Percentiles rank a stretch among this genome's conserved stretches.
phyloP scores from a whole-genome alignment of 1,140 invertebrate species.

The Maniola jurtina region DNA sequence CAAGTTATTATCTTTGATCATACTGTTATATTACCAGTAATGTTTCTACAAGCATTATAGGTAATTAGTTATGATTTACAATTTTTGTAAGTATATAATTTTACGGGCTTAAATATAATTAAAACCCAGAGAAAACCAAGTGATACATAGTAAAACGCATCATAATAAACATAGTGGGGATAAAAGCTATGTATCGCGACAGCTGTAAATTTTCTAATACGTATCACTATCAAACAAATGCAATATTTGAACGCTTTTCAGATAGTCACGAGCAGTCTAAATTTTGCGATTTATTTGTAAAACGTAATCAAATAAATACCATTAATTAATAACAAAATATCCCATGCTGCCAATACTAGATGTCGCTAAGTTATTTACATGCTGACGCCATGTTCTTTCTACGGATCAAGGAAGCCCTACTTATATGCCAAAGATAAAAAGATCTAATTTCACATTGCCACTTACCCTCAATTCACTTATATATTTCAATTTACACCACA shows the following conservation, averaged over 20 bases:
- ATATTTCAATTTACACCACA: constrained; percentile 81
- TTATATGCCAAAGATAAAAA: constrained; percentile 42
- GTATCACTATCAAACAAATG: neutral
- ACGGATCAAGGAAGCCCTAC: constrained; percentile 61
- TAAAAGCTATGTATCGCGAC: constrained; percentile 6
- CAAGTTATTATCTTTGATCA: too few species aligned
- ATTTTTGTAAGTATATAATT: too few species aligned
- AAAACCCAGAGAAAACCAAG: too few species aligned
- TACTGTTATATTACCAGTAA: too few species aligned
- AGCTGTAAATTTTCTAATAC: constrained; percentile 13
- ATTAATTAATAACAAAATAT: constrained; percentile 27
- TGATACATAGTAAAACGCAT: neutral
- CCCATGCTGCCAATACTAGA: constrained; percentile 43
- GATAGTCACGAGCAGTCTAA: neutral
- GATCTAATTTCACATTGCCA: constrained; percentile 39
- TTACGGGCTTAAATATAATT: too few species aligned
- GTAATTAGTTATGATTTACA: too few species aligned
- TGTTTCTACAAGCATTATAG: too few species aligned
- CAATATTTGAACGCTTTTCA: neutral
- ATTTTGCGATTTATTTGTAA: neutral
- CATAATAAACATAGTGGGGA: constrained; percentile 8
- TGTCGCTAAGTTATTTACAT: constrained; percentile 73
- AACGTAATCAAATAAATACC: neutral
- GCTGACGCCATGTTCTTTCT: constrained; percentile 77
- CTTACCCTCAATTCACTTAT: constrained; percentile 79